phyloP scores from a whole-genome alignment of 2,888 invertebrate genomes.

The Sclerodermus sp. region DNA sequence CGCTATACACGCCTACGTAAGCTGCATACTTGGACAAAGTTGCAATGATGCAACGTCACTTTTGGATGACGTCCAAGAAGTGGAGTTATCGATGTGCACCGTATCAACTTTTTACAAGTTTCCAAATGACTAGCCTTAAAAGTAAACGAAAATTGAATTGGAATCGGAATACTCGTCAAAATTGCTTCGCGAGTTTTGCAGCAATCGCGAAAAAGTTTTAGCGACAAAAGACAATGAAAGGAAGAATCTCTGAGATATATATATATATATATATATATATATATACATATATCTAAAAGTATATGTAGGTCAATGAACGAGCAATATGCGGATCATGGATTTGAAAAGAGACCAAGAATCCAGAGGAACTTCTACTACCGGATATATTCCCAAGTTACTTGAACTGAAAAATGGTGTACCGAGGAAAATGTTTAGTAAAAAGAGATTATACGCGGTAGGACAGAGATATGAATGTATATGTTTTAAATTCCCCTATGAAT shows the following conservation, averaged over 20 bases:
- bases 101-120: background rate
- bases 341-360: slow-evolving; percentile 5
- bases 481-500: too few species aligned
- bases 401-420: slow-evolving; percentile 2
- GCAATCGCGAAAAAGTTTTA: slow-evolving; percentile 16
- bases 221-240: slow-evolving; percentile 23
- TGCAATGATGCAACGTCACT: slow-evolving; percentile 5
- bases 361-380: background rate
- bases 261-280: slow-evolving; percentile 1
- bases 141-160: background rate
- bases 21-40: too few species aligned
- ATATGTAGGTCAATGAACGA: background rate
- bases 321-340: background rate
- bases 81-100: background rate
- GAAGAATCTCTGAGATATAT: slow-evolving; percentile 20
- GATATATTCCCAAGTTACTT: slow-evolving; percentile 5
- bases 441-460: too few species aligned
- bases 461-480: too few species aligned
- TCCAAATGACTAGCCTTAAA: background rate
- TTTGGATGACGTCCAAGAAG: background rate
- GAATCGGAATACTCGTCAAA: background rate
- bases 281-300: background rate
- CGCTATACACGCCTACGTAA: too few species aligned
- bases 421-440: too few species aligned
- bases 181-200: background rate